Evolutionary conservation across 2,888 invertebrate species (phyloP).

Genomic region (Palloptera scutellata): DNA sequence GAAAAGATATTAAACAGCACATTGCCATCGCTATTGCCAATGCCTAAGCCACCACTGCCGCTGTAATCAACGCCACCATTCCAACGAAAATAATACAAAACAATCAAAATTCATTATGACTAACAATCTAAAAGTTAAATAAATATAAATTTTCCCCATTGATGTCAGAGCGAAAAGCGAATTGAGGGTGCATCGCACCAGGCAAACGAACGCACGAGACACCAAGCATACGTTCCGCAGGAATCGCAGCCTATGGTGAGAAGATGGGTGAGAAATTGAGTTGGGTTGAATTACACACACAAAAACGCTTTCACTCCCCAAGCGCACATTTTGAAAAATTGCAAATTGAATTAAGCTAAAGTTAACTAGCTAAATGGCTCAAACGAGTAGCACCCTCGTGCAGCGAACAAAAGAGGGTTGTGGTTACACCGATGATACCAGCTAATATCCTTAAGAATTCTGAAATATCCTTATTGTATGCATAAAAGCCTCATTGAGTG

Average conservation of each 20-base stretch:
- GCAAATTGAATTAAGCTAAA: conserved; percentile 65
- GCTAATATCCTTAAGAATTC: conserved; percentile 49
- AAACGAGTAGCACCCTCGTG: conserved; percentile 22
- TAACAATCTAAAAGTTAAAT: conserved; percentile 36
- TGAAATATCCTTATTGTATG: conserved; percentile 2
- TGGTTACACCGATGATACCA: conserved; percentile 28
- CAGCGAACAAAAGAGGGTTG: too few relatives aligned
- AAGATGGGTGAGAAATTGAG: conserved; percentile 1
- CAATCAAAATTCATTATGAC: conserved; percentile 43
- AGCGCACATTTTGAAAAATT: conserved; percentile 60
- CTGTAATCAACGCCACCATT: too few relatives aligned
- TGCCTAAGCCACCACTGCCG: too few relatives aligned
- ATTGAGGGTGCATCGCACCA: conserved; percentile 1
- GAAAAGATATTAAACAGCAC: too few relatives aligned
- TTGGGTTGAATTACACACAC: conserved; percentile 17
- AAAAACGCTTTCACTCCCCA: conserved; percentile 29
- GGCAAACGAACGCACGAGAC: background rate
- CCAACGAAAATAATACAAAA: conserved; percentile 25
- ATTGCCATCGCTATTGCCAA: too few relatives aligned
- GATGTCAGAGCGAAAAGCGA: background rate
- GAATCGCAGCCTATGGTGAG: background rate
- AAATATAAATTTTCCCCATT: background rate
- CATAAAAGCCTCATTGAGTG: conserved; percentile 21
- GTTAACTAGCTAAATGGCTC: conserved; percentile 56
- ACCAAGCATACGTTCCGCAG: background rate